These are phyloP conservation scores for Istiophorus platypterus DNA, from an alignment of 2,113 vertebrate genomes.

Conservation along the genomic window DNA sequence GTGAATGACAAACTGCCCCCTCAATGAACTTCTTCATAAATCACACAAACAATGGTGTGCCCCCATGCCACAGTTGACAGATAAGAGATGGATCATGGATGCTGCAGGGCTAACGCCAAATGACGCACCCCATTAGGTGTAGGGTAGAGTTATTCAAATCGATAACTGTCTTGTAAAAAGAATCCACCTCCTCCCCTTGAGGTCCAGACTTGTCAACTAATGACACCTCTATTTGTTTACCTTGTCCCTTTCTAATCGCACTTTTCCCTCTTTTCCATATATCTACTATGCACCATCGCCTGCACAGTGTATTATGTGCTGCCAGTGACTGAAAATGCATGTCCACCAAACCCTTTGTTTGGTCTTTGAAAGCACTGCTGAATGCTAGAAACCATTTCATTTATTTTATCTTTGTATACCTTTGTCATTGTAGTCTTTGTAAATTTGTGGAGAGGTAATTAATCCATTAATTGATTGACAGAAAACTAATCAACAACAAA, in stretches of 20 bases:
- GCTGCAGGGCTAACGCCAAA: slow-evolving; percentile 77
- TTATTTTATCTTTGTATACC: not conserved
- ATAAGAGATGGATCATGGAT: slow-evolving; percentile 86
- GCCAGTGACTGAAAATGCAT: not conserved
- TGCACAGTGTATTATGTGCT: not conserved
- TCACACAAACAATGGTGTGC: slow-evolving; percentile 82
- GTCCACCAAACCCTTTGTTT: not conserved
- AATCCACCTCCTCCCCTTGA: slow-evolving; percentile 58
- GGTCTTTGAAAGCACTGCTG: not conserved
- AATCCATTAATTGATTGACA: not conserved
- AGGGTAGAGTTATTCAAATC: slow-evolving; percentile 80
- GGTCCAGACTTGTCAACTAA: slow-evolving; percentile 66
- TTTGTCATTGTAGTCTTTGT: not conserved
- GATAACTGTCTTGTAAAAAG: slow-evolving; percentile 70
- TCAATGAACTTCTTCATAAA: slow-evolving; percentile 88
- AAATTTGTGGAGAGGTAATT: not conserved
- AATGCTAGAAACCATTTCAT: not conserved
- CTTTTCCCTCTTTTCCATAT: not conserved
- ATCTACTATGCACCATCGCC: not conserved
- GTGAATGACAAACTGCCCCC: slow-evolving; percentile 84
- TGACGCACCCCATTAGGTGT: slow-evolving; percentile 80
- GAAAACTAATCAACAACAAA: not conserved
- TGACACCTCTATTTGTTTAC: slow-evolving; percentile 75
- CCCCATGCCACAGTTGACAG: slow-evolving; percentile 79
- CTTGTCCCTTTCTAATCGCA: slow-evolving; percentile 49